Evolutionary conservation across 2,113 vertebrate genomes (phyloP), one percentile per base, ranked within the genome.

Genomic region (Channa argus): DNA sequence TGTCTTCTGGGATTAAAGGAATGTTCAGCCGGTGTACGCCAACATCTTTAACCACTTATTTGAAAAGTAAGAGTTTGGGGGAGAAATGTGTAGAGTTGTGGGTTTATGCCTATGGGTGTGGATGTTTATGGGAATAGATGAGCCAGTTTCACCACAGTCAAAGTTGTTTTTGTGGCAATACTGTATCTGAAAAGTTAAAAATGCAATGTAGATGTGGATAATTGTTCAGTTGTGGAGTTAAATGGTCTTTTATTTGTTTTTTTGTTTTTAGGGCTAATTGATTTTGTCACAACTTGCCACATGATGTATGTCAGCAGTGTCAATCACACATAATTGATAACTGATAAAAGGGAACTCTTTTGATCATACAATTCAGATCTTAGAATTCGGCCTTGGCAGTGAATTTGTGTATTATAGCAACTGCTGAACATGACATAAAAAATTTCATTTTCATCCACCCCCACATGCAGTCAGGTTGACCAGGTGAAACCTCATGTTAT

Each of bases 1-100:
- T 74, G 77, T 72, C 52, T 51, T 53, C 58, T 69, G 62, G 67
- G 74, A 63, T 67, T 86, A 76, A 70, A 88, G 82, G 82, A 88
- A 89, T 91, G 85, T 74, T 75, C 80, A 88, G 82, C 80, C 76
- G 83, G 67, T 69, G 54, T 72, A 39, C 59, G 65, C 36, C 24
- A 76, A 89, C 87, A 91, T 86, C 80, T 88, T 90, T 88, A 82
- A 86, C 71, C 78, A 86, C 76, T 89, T 87, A 84, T 24, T 64
- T 60, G 69, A 67, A 80, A 74, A 82, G 83, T 79, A 83, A 55
- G 59, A 56, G 36, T 61, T 49, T 51, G 50, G 65, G 36, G 61
- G 80, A 80, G 75, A 77, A 63, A 37, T 55, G 52, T 34, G 34
- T 44, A 2, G 39, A 62, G 65, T 52, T 71, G 73, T 54, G 69